Evolutionary conservation across 2,888 invertebrate genomes (phyloP).

Genomic region (Byasa hedistus): DNA sequence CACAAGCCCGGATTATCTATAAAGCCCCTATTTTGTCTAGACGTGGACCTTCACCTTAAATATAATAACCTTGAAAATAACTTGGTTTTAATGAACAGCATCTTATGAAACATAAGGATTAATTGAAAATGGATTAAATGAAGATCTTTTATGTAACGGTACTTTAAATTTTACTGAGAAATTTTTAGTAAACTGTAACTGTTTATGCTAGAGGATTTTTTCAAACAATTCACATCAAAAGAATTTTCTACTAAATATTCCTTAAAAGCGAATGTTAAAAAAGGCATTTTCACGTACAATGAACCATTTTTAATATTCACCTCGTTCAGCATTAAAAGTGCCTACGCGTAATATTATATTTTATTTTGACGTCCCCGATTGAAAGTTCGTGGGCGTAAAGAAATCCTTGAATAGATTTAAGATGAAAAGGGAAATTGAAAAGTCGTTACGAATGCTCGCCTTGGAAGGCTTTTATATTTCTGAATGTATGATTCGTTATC

Average conservation of each 20-base stretch:
- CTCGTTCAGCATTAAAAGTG: slow-evolving; percentile 58
- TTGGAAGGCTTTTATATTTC: slow-evolving; percentile 64
- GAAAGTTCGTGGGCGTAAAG: slow-evolving; percentile 55
- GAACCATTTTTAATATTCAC: slow-evolving; percentile 61
- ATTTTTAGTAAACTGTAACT: too few species aligned
- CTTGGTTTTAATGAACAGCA: too few species aligned
- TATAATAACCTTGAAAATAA: too few species aligned
- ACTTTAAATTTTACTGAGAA: too few species aligned
- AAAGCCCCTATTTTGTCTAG: too few species aligned
- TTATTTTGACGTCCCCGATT: slow-evolving; percentile 62
- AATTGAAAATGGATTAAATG: too few species aligned
- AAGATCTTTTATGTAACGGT: too few species aligned
- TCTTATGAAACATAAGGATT: too few species aligned
- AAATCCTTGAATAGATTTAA: slow-evolving; percentile 69
- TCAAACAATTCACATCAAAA: background rate
- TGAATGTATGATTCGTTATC: slow-evolving; percentile 60
- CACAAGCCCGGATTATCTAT: too few species aligned
- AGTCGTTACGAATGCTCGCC: slow-evolving; percentile 64
- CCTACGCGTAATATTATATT: slow-evolving; percentile 52
- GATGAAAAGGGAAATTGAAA: slow-evolving; percentile 73
- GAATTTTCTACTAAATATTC: background rate
- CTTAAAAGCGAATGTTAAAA: slow-evolving; percentile 4
- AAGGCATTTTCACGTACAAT: slow-evolving; percentile 43
- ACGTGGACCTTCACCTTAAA: too few species aligned
- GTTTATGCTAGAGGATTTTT: background rate